Evolutionary conservation across 1,140 invertebrate genomes (phyloP).

Genomic region (Zaprionus kolodkinae): DNA sequence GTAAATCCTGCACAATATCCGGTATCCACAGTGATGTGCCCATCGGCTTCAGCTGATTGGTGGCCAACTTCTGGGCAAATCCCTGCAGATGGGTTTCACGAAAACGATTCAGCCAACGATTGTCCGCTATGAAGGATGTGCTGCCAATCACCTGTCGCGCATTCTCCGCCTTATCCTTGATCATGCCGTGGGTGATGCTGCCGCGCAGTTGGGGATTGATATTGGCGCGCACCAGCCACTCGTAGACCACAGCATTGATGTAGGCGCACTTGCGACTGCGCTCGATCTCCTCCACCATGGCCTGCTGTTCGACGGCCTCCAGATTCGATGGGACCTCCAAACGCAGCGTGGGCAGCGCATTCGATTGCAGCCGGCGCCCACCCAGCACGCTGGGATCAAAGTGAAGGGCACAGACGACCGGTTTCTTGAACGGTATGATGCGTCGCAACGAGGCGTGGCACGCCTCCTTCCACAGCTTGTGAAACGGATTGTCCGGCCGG

Average conservation of each 20-base stretch:
- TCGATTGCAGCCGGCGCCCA: slow-evolving; percentile 67
- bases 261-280: slow-evolving; percentile 74
- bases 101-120: slow-evolving; percentile 81
- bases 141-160: slow-evolving; percentile 73
- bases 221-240: slow-evolving; percentile 78
- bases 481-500: slow-evolving; percentile 75
- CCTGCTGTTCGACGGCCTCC: slow-evolving; percentile 75
- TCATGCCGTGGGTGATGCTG: slow-evolving; percentile 82
- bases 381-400: slow-evolving; percentile 77
- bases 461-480: slow-evolving; percentile 77
- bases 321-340: slow-evolving; percentile 76
- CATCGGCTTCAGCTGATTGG: slow-evolving; percentile 73
- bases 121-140: slow-evolving; percentile 74
- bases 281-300: slow-evolving; percentile 80
- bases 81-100: slow-evolving; percentile 77
- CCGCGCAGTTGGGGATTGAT: slow-evolving; percentile 78
- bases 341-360: slow-evolving; percentile 69
- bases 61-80: slow-evolving; percentile 76
- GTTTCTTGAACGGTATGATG: slow-evolving; percentile 78
- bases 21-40: slow-evolving; percentile 77
- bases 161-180: slow-evolving; percentile 79
- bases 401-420: slow-evolving; percentile 75
- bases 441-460: slow-evolving; percentile 76
- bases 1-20: slow-evolving; percentile 76
- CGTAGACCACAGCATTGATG: slow-evolving; percentile 82